Evolutionary conservation across 2,888 invertebrate genomes (phyloP), one percentile per base, ranked within the genome.

Genomic region (Cephus sareptanus): DNA sequence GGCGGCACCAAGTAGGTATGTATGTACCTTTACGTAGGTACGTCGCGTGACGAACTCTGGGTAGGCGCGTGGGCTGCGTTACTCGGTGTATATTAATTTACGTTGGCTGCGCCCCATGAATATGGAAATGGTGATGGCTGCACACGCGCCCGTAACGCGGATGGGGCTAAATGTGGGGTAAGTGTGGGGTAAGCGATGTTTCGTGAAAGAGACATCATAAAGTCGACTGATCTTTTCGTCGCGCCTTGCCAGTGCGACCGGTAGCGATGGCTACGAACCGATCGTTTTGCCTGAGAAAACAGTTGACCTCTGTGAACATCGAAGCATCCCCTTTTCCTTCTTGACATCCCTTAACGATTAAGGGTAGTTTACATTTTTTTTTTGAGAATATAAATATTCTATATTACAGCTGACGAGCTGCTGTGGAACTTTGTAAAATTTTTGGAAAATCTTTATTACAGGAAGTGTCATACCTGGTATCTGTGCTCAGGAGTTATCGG

Each of bases 41-140:
- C 56, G 75, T 79, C 77, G 80, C 79, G 77, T 79, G 78, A 81
- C 82, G 77, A 76, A 76, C 31, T 71, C 35, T 33, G 15, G 56
- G 56, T 30, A 73, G 73, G 37, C 77, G 81, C 78, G 79, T 83
- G 79, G 82, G 81, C 69, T 73, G 80, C 74, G 78, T 79, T 79
- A 75, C 79, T 77, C 56, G 77, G 71, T 77, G 77, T 81, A 77
- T 82, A 82, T 79, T 82, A 82, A 84, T 82, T 83, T 79, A 74
- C 76, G 73, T 12, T 68, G 56, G 75, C 74, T 69, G 35, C 74
- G 34, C 71, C 33, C 71, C 71, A 83, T 83, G 82, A 83, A 82
- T 83, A 84, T 83, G 81, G 77, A 84, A 84, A 84, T 83, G 75
- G 77, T 78, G 68, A 73, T 74, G 75, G 75, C 30, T 73, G 78